These are phyloP conservation scores for Syrista parreyssii DNA, from an alignment of 2,888 invertebrate genomes.

Conservation along the genomic window DNA sequence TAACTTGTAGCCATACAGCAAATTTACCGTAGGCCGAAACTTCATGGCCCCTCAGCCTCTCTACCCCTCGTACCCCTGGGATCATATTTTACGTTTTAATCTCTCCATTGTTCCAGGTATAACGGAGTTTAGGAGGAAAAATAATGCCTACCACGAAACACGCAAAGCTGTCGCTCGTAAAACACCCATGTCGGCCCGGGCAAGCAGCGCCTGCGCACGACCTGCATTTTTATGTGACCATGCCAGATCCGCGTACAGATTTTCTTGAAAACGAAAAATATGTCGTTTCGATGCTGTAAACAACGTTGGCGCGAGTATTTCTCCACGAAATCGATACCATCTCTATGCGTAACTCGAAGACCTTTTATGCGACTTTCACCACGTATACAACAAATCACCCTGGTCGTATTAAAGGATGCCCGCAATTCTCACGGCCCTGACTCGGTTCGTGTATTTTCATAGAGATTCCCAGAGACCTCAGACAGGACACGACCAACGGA, in stretches of 20 bases:
- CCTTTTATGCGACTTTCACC: constrained; percentile 27
- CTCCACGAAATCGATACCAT: constrained; percentile 22
- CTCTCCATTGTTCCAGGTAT: constrained; percentile 66
- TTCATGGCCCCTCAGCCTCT: neutral
- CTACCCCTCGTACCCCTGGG: constrained; percentile 47
- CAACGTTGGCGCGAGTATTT: constrained; percentile 26
- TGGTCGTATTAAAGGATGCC: neutral
- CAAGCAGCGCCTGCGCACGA: constrained; percentile 56
- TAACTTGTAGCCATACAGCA: constrained; percentile 23
- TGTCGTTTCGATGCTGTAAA: constrained; percentile 44
- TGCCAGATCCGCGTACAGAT: constrained; percentile 59
- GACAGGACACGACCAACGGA: neutral
- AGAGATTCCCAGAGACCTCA: neutral
- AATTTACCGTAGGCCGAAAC: constrained; percentile 21
- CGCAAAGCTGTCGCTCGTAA: constrained; percentile 63
- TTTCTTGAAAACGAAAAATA: constrained; percentile 55
- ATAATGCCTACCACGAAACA: constrained; percentile 65
- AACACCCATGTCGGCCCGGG: constrained; percentile 56
- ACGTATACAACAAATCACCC: constrained; percentile 26
- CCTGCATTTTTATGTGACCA: constrained; percentile 61
- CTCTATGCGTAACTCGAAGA: constrained; percentile 30
- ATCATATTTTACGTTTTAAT: constrained; percentile 66
- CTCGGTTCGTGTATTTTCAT: neutral
- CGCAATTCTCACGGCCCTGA: neutral
- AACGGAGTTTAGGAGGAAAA: constrained; percentile 65